phyloP scores from a whole-genome alignment of 2,797 vertebrate species.

The Lepilemur ruficaudatus region DNA sequence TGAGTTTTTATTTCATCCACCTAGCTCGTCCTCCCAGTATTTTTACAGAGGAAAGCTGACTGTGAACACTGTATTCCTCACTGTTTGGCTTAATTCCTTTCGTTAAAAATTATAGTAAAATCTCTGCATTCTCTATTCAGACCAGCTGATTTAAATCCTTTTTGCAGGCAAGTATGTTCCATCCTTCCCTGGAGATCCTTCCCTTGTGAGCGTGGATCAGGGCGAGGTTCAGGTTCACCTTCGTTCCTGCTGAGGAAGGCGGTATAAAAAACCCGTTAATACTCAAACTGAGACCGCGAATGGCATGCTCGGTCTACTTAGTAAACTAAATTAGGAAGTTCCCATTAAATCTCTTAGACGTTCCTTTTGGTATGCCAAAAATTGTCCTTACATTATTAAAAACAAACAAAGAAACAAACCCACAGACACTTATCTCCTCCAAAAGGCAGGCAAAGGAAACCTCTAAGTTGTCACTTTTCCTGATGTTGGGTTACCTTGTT shows the following conservation, averaged over 20 bases:
- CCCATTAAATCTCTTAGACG: not conserved
- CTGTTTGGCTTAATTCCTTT: not conserved
- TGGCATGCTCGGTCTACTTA: not conserved
- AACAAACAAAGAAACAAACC: not conserved
- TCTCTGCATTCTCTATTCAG: not conserved
- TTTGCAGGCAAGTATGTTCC: not conserved
- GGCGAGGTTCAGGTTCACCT: not conserved
- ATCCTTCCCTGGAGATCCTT: not conserved
- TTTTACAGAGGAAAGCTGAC: not conserved
- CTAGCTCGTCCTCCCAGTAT: not conserved
- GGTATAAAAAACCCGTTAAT: not conserved
- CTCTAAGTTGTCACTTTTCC: not conserved
- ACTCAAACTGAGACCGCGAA: not conserved
- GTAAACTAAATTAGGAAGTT: not conserved
- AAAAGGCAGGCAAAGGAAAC: not conserved
- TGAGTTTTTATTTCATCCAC: not conserved
- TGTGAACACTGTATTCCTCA: not conserved
- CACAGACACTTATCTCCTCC: not conserved
- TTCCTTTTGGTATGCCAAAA: not conserved
- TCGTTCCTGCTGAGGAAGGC: not conserved
- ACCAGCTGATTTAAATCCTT: not conserved
- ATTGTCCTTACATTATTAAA: not conserved
- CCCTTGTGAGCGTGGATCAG: not conserved
- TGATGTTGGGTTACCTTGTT: not conserved
- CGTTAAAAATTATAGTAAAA: not conserved